A percentile compares a stretch with the other conserved stretches of the same genome.
These are phyloP conservation scores for Pipistrellus nathusii DNA, from an alignment of 2,797 vertebrate species.

Conservation along the genomic window DNA sequence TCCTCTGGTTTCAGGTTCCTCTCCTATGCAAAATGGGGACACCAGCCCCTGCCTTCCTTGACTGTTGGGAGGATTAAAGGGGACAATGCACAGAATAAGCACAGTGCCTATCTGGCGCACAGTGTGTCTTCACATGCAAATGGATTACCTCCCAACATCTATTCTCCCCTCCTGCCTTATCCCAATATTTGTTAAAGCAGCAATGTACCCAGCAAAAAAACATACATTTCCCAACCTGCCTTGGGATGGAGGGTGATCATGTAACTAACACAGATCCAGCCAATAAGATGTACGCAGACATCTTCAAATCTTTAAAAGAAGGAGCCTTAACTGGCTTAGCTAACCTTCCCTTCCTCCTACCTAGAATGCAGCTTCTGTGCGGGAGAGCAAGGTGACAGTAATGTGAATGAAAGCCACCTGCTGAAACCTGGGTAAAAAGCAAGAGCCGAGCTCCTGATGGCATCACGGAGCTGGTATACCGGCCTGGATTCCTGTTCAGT, in stretches of 20 bases:
- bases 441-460: background rate
- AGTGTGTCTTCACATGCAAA: background rate
- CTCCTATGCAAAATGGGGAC: background rate
- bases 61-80: background rate
- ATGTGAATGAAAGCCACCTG: background rate
- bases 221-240: background rate
- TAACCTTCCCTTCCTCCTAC: conserved; percentile 14
- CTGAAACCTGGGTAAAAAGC: background rate
- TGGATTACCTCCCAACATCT: background rate
- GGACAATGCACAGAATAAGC: background rate
- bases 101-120: background rate
- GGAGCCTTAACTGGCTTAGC: background rate
- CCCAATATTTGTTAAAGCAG: conserved; percentile 12
- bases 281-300: background rate
- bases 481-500: background rate
- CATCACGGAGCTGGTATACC: background rate
- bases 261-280: background rate
- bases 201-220: background rate
- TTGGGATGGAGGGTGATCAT: background rate
- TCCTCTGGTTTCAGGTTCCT: background rate
- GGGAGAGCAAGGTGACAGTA: conserved; percentile 1
- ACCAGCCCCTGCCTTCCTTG: background rate
- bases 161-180: background rate
- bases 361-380: background rate
- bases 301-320: conserved; percentile 11